phyloP scores from a whole-genome alignment of 2,113 vertebrate species.

The Meriones unguiculatus region DNA sequence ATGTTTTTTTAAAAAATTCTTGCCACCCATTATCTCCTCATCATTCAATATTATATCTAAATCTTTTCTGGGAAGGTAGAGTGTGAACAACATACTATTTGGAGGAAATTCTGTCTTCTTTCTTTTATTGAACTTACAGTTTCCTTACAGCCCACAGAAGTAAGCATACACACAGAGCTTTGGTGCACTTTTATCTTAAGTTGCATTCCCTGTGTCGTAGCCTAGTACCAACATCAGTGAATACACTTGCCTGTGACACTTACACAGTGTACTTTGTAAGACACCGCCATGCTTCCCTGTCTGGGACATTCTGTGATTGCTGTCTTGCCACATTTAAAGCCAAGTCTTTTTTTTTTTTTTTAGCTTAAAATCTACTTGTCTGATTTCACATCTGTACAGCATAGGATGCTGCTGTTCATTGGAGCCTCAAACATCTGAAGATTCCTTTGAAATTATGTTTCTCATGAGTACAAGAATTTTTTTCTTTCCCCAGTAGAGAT shows the following conservation, averaged over 20 bases:
- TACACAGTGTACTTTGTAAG: not conserved
- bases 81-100: not conserved
- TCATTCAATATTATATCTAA: not conserved
- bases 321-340: conserved; percentile 24
- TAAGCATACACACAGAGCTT: not conserved
- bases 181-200: not conserved
- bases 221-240: not conserved
- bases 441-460: conserved; percentile 36
- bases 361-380: not conserved
- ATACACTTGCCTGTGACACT: not conserved
- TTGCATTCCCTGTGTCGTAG: not conserved
- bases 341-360: not conserved
- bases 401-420: not conserved
- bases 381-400: not conserved
- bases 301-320: not conserved
- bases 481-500: not conserved
- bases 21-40: not conserved
- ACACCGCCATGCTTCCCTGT: not conserved
- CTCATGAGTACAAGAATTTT: not conserved
- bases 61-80: not conserved
- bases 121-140: not conserved
- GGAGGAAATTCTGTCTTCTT: not conserved
- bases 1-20: not conserved
- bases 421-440: not conserved
- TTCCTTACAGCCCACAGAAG: not conserved